Base-by-base conservation (phyloP, 2,113 vertebrate genomes). In the Prionailurus bengalensis region DNA sequence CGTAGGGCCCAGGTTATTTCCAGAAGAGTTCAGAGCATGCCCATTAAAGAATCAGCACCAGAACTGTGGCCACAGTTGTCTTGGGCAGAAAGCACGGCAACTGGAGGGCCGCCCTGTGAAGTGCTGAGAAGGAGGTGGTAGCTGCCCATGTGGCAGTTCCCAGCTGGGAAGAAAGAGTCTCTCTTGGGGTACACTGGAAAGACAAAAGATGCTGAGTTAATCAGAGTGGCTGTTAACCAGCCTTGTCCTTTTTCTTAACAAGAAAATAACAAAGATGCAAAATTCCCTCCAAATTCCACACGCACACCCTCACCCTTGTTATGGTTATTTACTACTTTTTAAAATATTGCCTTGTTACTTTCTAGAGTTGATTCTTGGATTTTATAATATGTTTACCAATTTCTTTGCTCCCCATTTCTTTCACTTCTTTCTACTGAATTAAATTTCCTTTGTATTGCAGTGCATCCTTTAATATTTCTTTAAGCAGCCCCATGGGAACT, bases 381-480 rank as follows among this genome's bases (percentile, higher is more conserved):
- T 95, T 94, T 53, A 90, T 19, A 36, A 33, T 1, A 4, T 79
- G 39, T 63, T 74, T 93, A 61, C 27, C 48, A 23, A 61, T 92
- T 81, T 73, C 23, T 76, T 93, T 87, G 8, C 9, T 83, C 29
- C 19, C 10, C 81, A 2, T 74, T 70, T 4, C 71, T 93, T 93
- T 89, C n/a, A 63, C 39, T 94, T 13, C 23, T 94, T 91, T 55
- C 61, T 89, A 21, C 66, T 80, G 15, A 55, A 74, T 92, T 76
- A 23, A 21, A 70, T 93, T 93, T 95, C 19, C 61, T 95, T 85
- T 45, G 23, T 91, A 16, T 31, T 74, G 51, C 87, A 88, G 9
- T 80, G 31, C 7, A 81, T 58, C 10, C 36, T 93, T 89, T 55
- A 79, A 19, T 61, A 27, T 11, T 91, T 92, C 48, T 95, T 89